Evolutionary conservation across 2,888 invertebrate genomes (phyloP), one percentile per base, ranked within the genome.

Genomic region (Apamea epomidion): DNA sequence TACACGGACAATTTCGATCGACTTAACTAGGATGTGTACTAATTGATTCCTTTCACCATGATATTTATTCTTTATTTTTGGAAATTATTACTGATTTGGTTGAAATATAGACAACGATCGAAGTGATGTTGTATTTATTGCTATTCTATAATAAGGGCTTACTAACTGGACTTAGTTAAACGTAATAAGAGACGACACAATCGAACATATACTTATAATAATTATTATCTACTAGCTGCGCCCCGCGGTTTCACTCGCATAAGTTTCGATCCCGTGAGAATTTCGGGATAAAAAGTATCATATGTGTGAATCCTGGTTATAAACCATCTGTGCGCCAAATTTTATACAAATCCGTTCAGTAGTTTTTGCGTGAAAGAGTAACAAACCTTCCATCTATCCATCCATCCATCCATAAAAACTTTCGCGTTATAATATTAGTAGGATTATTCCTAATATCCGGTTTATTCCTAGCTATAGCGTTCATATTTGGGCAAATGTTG

Each of bases 41-140:
- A 2, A 37, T 45, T 14, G 32, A 65, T 32, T 7, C 16, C 2
- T 58, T 21, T 8, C 2, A 10, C 3, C 14, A 21, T 32, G 18
- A 32, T 14, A 45, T 48, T 10, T 18, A 69, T 42, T 51, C 14
- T 21, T 51, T 65, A 18, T 37, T n/a, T n/a, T 18, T n/a, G 7
- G 16, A 16, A 51, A 37, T 18, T n/a, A 60, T n/a, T 60, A 60
- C 60, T 67, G n/a, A 60, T 51, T 18, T 68, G 25, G 12, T 68
- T 78, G 8, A 62, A 80, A 78, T 67, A 77, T 77, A 37, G 32
- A 54, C 5, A 45, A 14, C 29, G 25, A 42, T 65, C 16, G 12
- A 37, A 69, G 51, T 29, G 8, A 12, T 37, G 14, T 78, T 78
- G 32, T 58, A 21, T 54, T 76, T 18, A 51, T 65, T 65, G 16